These are phyloP conservation scores for Lasioglossum leucozonium DNA, from an alignment of 2,888 invertebrate genomes.

Conservation along the genomic window DNA sequence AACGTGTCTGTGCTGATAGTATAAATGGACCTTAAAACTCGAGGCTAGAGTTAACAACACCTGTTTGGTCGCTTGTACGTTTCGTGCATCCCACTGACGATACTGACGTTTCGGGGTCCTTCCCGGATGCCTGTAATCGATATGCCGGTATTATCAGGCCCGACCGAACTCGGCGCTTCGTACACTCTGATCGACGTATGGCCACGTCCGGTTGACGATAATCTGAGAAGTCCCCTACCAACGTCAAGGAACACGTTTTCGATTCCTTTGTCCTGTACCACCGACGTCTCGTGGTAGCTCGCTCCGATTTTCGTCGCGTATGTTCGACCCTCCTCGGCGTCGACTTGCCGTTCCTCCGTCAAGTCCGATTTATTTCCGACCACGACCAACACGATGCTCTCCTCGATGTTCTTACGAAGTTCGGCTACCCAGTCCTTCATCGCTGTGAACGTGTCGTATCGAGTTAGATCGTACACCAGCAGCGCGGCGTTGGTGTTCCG, in stretches of 20 bases:
- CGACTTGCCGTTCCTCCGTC: slow-evolving; percentile 87
- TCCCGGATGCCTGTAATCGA: slow-evolving; percentile 80
- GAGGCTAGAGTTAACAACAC: slow-evolving; percentile 86
- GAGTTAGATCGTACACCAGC: slow-evolving; percentile 94
- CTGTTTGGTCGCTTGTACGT: slow-evolving; percentile 81
- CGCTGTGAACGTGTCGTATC: slow-evolving; percentile 89
- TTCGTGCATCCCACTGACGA: slow-evolving; percentile 88
- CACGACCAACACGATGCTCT: slow-evolving; percentile 91
- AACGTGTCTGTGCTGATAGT: too few species aligned
- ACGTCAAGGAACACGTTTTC: slow-evolving; percentile 90
- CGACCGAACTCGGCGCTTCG: slow-evolving; percentile 79
- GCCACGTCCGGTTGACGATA: slow-evolving; percentile 82
- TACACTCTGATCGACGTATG: slow-evolving; percentile 86
- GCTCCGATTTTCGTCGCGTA: slow-evolving; percentile 94
- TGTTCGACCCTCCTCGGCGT: slow-evolving; percentile 89
- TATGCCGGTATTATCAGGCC: slow-evolving; percentile 74
- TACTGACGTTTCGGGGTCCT: slow-evolving; percentile 85
- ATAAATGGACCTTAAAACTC: too few species aligned
- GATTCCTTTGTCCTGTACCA: slow-evolving; percentile 91
- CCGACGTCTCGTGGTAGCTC: slow-evolving; percentile 93
- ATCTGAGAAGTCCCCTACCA: slow-evolving; percentile 87
- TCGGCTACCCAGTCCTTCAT: slow-evolving; percentile 95
- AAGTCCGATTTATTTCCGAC: slow-evolving; percentile 95
- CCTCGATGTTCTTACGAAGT: slow-evolving; percentile 91
- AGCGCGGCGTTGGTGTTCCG: slow-evolving; percentile 96